These are phyloP conservation scores for Dasysyrphus albostriatus DNA, from an alignment of 2,888 invertebrate genomes.

Conservation along the genomic window DNA sequence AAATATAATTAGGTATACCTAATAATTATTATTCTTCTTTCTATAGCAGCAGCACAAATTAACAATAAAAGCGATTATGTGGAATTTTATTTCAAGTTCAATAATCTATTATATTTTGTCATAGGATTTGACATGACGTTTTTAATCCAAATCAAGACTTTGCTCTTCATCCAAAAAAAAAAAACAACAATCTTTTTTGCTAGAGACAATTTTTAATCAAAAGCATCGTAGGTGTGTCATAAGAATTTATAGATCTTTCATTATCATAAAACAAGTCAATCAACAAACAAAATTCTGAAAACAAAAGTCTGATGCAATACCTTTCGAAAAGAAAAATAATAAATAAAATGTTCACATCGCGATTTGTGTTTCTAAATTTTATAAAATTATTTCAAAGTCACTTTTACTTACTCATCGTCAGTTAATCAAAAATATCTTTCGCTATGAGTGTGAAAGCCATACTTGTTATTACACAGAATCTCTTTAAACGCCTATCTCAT, in stretches of 20 bases:
- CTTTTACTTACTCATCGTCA: background rate
- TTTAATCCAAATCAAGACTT: background rate
- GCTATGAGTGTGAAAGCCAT: background rate
- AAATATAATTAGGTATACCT: too few relatives aligned
- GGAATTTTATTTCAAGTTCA: too few relatives aligned
- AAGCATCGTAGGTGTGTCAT: background rate
- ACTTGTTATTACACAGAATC: background rate
- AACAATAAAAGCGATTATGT: too few relatives aligned
- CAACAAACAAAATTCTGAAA: background rate
- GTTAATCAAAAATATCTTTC: background rate
- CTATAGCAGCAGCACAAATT: too few relatives aligned
- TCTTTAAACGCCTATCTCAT: background rate
- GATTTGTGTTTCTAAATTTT: conserved; percentile 1
- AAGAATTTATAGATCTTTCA: background rate
- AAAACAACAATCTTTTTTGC: too few relatives aligned
- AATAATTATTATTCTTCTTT: too few relatives aligned
- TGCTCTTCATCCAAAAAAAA: background rate
- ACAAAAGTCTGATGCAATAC: conserved; percentile 13
- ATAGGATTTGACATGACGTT: too few relatives aligned
- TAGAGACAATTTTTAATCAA: background rate
- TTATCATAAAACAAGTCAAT: background rate
- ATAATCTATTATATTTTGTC: too few relatives aligned
- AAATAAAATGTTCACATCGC: background rate
- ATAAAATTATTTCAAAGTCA: conserved; percentile 6
- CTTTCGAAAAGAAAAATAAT: background rate